These are phyloP conservation scores for Cyprinella venusta DNA, from an alignment of 2,797 vertebrate species.

Conservation along the genomic window DNA sequence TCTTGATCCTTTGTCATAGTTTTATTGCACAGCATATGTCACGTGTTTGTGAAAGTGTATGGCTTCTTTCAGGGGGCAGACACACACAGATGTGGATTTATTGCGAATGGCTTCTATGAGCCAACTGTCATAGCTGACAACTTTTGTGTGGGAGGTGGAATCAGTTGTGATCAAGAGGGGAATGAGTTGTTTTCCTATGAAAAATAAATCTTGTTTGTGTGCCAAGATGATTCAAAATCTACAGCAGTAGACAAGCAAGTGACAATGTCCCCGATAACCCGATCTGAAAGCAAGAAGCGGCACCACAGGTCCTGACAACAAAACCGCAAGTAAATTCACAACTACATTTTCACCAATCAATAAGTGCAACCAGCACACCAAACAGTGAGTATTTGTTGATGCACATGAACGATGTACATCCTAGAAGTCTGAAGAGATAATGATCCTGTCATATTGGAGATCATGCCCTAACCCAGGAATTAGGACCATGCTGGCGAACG, in stretches of 20 bases:
- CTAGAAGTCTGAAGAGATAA: constrained; percentile 32
- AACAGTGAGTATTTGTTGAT: constrained; percentile 25
- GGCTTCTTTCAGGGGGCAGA: constrained; percentile 13
- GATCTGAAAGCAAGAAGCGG: neutral
- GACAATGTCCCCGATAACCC: neutral
- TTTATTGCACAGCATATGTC: constrained; percentile 24
- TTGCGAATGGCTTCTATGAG: constrained; percentile 37
- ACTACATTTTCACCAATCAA: neutral
- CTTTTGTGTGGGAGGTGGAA: constrained; percentile 57
- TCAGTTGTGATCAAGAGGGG: constrained; percentile 32
- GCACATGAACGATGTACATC: neutral
- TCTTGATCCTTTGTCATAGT: constrained; percentile 45
- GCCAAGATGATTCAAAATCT: constrained; percentile 22
- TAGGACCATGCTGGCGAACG: constrained; percentile 19
- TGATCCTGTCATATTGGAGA: constrained; percentile 41
- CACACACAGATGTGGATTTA: constrained; percentile 49
- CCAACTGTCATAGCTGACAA: constrained; percentile 55
- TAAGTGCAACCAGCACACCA: neutral
- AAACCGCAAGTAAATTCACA: neutral
- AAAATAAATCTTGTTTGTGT: constrained; percentile 49
- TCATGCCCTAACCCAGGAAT: constrained; percentile 22
- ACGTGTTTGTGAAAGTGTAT: constrained; percentile 27
- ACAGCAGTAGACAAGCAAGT: constrained; percentile 27
- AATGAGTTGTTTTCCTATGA: constrained; percentile 5
- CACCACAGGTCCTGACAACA: neutral